phyloP scores from a whole-genome alignment of 2,113 vertebrate genomes.

The Cheirogaleus medius region DNA sequence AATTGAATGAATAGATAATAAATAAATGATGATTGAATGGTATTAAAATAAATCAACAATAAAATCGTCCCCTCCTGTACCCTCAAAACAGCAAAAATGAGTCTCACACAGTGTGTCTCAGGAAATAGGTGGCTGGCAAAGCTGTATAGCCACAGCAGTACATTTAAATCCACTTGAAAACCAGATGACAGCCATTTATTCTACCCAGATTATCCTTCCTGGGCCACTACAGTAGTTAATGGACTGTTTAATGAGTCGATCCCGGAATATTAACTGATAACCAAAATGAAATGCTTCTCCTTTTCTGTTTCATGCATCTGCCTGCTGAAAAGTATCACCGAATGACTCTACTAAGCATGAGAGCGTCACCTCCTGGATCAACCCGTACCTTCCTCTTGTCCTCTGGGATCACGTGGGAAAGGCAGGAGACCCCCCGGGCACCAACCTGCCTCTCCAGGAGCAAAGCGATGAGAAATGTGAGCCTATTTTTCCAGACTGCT shows the following conservation, averaged over 20 bases:
- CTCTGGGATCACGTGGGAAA: neutral
- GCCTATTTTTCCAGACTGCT: neutral
- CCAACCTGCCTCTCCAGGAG: neutral
- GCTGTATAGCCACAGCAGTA: constrained; percentile 23
- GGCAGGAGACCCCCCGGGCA: neutral
- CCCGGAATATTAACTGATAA: constrained; percentile 69
- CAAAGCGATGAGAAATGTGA: neutral
- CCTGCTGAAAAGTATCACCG: neutral
- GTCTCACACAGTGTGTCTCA: constrained; percentile 45
- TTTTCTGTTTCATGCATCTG: neutral
- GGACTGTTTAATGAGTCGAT: constrained; percentile 69
- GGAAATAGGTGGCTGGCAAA: constrained; percentile 49
- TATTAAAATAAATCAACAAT: constrained; percentile 50
- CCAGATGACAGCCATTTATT: constrained; percentile 57
- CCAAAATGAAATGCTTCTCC: constrained; percentile 55
- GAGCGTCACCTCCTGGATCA: neutral
- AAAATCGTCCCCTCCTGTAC: constrained; percentile 19
- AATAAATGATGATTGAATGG: constrained; percentile 14
- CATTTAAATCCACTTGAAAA: constrained; percentile 68
- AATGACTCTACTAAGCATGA: neutral
- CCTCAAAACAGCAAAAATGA: constrained; percentile 27
- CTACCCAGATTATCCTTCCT: constrained; percentile 67
- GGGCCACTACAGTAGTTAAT: constrained; percentile 63
- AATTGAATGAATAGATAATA: neutral
- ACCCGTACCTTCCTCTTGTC: neutral